Base-by-base conservation (phyloP, 35 echinoderm and acorn worm species). In the Amphiura filiformis region DNA sequence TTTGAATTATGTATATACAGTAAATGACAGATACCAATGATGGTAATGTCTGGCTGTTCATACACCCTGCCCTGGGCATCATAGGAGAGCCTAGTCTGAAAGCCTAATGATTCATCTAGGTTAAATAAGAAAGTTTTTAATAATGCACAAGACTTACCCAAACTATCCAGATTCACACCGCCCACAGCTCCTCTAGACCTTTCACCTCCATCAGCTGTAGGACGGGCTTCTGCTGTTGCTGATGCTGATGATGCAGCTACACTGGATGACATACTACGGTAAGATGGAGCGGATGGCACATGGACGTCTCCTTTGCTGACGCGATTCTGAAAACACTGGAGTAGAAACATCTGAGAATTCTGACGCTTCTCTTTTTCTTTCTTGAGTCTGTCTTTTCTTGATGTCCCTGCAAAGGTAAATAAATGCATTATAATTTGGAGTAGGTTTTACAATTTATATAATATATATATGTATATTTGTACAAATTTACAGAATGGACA, bases 291-390 rank as follows among this genome's bases (percentile, higher is more conserved):
- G 32, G 64, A 35, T 34, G 39, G 52, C 64, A 65, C 52, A 65
- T 33, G 47, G 35, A 15, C 35, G 32, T 35, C 56, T 70, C 32
- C 44, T 35, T 56, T 70, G 56, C 56, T 65, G 32, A 65, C 56
- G 47, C 35, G 83, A 65, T 64, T 64, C 83, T 61, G 61, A 30
- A 70, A 70, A 70, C 61, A 70, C 61, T n/a, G 61, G 11, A 37
- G 83, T 0, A 61, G 56, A 37, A 61, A 85, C 31, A 65, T 37
- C 32, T 56, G 31, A 17, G 83, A 65, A 61, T 85, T 56, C 56
- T 70, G 83, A 64, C 52, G 56, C 33, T 85, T 85, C 31, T 85
- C 83, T 61, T 85, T 85, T 22, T 65, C 64, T 34, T 85, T 61
- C 52, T 85, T 85, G 15, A 70, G 7, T 3, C 61, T 5, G 7